Conservation (phyloP, 2,888 invertebrate genomes). For the Meandrusa payeni region DNA sequence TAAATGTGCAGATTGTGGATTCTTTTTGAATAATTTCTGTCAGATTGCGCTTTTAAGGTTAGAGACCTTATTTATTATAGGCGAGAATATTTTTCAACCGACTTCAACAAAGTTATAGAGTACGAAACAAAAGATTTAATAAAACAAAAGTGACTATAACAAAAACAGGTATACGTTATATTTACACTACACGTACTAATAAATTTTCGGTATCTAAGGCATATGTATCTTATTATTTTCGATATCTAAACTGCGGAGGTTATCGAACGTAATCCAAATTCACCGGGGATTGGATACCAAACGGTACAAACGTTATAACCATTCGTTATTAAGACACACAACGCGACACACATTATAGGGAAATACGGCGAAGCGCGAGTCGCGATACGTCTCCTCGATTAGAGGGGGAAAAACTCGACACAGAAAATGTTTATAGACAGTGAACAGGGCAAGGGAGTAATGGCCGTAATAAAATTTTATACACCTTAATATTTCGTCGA, state of each 20-base stretch:
- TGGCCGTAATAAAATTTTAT: conserved; percentile 77
- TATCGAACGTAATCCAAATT: conserved; percentile 62
- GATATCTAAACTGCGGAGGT: conserved; percentile 42
- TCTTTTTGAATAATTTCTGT: too few relatives aligned
- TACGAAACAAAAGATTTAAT: too few relatives aligned
- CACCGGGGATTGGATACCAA: conserved; percentile 71
- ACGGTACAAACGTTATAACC: conserved; percentile 63
- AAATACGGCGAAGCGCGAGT: conserved; percentile 60
- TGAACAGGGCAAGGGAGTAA: conserved; percentile 68
- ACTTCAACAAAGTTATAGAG: too few relatives aligned
- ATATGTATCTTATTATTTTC: too few relatives aligned
- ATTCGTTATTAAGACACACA: conserved; percentile 73
- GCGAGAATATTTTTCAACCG: too few relatives aligned
- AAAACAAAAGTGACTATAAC: too few relatives aligned
- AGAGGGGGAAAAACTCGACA: conserved; percentile 50
- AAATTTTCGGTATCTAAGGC: too few relatives aligned
- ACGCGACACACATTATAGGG: conserved; percentile 72
- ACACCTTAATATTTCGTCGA: conserved; percentile 74
- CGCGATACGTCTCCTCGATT: conserved; percentile 36
- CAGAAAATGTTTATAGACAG: conserved; percentile 67
- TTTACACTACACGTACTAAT: too few relatives aligned
- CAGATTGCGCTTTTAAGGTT: too few relatives aligned
- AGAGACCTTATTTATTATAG: too few relatives aligned
- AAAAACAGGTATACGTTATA: too few relatives aligned
- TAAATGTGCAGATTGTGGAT: too few relatives aligned